phyloP scores from a whole-genome alignment of 2,113 vertebrate species.

The Pterocles burchelli region DNA sequence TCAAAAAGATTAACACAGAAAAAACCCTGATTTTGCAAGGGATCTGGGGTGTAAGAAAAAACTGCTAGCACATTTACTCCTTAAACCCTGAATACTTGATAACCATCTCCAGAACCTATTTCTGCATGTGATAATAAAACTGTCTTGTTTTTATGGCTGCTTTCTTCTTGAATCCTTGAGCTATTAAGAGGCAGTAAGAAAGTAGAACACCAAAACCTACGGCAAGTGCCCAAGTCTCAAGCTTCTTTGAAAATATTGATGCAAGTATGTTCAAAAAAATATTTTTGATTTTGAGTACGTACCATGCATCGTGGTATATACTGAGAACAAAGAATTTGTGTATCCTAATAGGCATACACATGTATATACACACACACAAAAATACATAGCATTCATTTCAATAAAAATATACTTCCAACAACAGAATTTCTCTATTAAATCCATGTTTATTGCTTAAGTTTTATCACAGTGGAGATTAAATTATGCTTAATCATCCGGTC shows the following conservation, averaged over 20 bases:
- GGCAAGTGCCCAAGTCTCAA: not conserved
- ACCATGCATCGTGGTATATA: not conserved
- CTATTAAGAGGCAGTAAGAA: not conserved
- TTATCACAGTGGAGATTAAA: constrained; percentile 81
- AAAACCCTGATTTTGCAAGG: not conserved
- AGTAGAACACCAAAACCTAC: not conserved
- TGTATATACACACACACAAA: not conserved
- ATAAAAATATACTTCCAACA: constrained; percentile 69
- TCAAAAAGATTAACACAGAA: not conserved
- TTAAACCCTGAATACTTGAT: not conserved
- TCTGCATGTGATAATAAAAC: not conserved
- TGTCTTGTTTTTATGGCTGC: not conserved
- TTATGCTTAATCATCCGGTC: constrained; percentile 74
- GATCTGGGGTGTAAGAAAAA: not conserved
- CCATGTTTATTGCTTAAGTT: constrained; percentile 81
- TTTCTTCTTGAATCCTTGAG: not conserved
- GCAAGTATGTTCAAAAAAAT: not conserved
- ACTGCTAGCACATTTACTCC: not conserved
- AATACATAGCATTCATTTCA: not conserved
- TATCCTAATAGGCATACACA: not conserved
- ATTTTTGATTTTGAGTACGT: fast-evolving
- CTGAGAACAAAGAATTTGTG: not conserved
- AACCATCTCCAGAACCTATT: not conserved
- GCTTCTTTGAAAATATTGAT: not conserved
- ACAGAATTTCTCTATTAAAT: constrained; percentile 76